phyloP scores from a whole-genome alignment of 2,113 vertebrate genomes.

The Monopterus albus region DNA sequence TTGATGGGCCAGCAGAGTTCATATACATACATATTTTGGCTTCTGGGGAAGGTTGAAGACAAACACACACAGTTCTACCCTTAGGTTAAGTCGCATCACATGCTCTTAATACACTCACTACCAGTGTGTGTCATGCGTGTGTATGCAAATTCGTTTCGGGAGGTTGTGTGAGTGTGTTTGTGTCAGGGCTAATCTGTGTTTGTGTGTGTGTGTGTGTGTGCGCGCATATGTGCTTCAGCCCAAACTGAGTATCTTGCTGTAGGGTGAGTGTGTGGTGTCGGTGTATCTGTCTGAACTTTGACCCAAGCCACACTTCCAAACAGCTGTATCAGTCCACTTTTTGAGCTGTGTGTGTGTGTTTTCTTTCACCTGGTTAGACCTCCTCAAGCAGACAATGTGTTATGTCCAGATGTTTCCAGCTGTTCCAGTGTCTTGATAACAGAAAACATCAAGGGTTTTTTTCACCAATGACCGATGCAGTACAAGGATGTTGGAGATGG shows the following conservation, averaged over 20 bases:
- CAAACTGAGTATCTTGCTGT: constrained; percentile 44
- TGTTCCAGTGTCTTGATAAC: too few species aligned
- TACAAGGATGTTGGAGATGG: too few species aligned
- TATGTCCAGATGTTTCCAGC: constrained; percentile 66
- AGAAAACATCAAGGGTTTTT: too few species aligned
- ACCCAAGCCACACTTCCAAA: constrained; percentile 63
- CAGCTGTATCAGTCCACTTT: constrained; percentile 65
- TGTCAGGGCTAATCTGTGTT: constrained; percentile 23
- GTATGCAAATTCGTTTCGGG: constrained; percentile 41
- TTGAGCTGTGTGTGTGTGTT: constrained; percentile 48
- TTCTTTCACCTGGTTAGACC: constrained; percentile 65
- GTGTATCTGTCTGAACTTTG: constrained; percentile 75
- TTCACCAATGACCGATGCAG: too few species aligned
- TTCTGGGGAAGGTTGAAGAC: constrained; percentile 51
- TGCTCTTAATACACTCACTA: constrained; percentile 66
- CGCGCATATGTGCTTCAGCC: constrained; percentile 7
- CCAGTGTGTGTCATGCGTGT: constrained; percentile 41
- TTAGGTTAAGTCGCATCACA: constrained; percentile 68
- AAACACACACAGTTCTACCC: constrained; percentile 24
- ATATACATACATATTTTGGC: constrained; percentile 66
- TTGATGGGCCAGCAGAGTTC: constrained; percentile 36
- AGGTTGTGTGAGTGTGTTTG: constrained; percentile 43
- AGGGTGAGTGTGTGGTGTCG: constrained; percentile 49
- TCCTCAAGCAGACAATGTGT: constrained; percentile 39
- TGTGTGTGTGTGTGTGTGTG: not conserved